Percentiles rank a stretch among this genome's conserved stretches.
These are phyloP conservation scores for Rhopilema esculentum DNA, from an alignment of 30 jellyfish, hydroid and myxozoan species.

Conservation along the genomic window DNA sequence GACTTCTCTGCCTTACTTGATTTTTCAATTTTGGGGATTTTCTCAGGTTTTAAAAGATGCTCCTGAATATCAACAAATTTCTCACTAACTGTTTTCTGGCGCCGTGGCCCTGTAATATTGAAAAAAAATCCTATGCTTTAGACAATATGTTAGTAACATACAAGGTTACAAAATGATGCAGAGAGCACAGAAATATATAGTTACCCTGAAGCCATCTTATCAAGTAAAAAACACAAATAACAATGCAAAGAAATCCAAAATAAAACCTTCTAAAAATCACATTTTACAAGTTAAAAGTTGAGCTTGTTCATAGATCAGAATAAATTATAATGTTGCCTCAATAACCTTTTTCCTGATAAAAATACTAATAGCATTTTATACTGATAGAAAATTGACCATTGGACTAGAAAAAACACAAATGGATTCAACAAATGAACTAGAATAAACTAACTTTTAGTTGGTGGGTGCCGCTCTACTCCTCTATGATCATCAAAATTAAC, in stretches of 20 bases:
- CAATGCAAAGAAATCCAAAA: no score
- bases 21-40: constrained; percentile 47
- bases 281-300: no score
- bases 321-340: no score
- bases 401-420: no score
- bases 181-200: no score
- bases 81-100: constrained; percentile 68
- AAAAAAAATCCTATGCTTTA: neutral
- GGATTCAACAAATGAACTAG: no score
- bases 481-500: constrained; percentile 65
- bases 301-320: neutral
- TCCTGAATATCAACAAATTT: constrained; percentile 64
- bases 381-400: neutral
- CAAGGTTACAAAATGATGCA: neutral
- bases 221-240: no score
- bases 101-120: constrained; percentile 60
- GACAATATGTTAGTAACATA: neutral
- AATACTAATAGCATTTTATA: neutral
- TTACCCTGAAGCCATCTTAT: no score
- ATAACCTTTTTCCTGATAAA: no score
- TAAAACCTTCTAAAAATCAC: no score
- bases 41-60: constrained; percentile 52
- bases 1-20: constrained; percentile 48
- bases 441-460: constrained; percentile 36
- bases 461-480: constrained; percentile 30